phyloP scores from a whole-genome alignment of 2,888 invertebrate genomes.

The Leucophenga montana region DNA sequence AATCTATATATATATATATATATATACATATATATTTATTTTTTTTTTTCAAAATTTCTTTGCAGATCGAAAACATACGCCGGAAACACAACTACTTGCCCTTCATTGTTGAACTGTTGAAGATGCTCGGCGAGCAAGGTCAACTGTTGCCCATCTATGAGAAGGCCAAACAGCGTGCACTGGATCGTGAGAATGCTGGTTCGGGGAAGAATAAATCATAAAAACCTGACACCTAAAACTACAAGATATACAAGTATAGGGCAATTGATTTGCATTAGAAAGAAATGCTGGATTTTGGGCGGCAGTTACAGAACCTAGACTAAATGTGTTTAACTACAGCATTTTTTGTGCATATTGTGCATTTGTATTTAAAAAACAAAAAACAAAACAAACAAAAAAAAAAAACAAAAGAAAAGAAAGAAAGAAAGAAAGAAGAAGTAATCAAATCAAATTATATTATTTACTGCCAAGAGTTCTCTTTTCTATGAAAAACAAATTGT shows the following conservation, averaged over 20 bases:
- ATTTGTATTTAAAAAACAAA: constrained; percentile 23
- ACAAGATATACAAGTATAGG: constrained; percentile 43
- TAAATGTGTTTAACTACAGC: no score
- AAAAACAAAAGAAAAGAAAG: background rate
- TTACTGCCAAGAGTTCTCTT: no score
- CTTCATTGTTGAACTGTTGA: constrained; percentile 93
- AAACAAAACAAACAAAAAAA: constrained; percentile 25
- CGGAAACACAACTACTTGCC: constrained; percentile 98
- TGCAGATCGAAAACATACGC: constrained; percentile 88
- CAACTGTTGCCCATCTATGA: constrained; percentile 91
- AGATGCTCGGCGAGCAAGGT: constrained; percentile 92
- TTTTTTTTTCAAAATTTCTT: no score
- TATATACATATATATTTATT: no score
- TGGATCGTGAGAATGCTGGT: constrained; percentile 79
- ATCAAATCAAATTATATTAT: no score
- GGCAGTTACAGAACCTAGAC: no score
- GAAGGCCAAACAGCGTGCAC: constrained; percentile 86
- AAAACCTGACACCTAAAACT: constrained; percentile 44
- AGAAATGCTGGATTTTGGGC: no score
- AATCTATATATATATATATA: no score
- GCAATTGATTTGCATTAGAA: constrained; percentile 35
- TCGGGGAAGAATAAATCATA: constrained; percentile 57
- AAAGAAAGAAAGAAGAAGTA: background rate
- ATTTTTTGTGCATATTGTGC: background rate
- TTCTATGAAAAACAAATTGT: no score